Conservation (phyloP, 1,140 invertebrate species). For the Lepidurus couesii region DNA sequence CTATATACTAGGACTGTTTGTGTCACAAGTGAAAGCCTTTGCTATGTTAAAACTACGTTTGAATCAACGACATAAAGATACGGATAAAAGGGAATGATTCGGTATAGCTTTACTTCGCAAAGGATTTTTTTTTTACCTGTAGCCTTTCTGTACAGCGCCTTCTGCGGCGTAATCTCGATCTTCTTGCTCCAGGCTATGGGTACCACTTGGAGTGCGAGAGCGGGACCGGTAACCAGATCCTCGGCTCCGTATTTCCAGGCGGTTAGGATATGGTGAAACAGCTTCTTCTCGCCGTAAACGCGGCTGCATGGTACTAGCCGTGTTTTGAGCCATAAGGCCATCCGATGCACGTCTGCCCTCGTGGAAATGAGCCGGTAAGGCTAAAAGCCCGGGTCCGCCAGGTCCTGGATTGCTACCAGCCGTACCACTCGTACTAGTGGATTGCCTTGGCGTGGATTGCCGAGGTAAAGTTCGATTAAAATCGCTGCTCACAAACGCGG, state of each 20-base stretch:
- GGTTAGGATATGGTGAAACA: slow-evolving; percentile 6
- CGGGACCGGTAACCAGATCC: not conserved
- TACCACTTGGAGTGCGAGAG: not conserved
- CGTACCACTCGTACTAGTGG: not conserved
- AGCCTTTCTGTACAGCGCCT: not conserved
- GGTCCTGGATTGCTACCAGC: slow-evolving; percentile 30
- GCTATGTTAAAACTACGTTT: too few relatives aligned
- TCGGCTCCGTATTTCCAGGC: not conserved
- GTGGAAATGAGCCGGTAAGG: slow-evolving; percentile 64
- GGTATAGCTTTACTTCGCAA: not conserved
- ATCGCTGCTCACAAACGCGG: not conserved
- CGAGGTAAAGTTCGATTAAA: not conserved
- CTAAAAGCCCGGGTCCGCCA: slow-evolving; percentile 24
- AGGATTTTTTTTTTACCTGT: not conserved
- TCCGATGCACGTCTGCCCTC: slow-evolving; percentile 85
- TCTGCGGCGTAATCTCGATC: slow-evolving; percentile 1
- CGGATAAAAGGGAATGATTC: too few relatives aligned
- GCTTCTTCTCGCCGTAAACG: slow-evolving; percentile 11
- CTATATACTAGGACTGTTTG: too few relatives aligned
- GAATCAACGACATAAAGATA: too few relatives aligned
- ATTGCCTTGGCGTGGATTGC: not conserved
- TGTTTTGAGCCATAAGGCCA: slow-evolving; percentile 55
- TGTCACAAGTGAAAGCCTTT: too few relatives aligned
- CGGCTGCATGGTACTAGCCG: slow-evolving; percentile 28
- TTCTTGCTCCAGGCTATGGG: not conserved